These are phyloP conservation scores for Phyllostomus hastatus DNA, from an alignment of 2,113 vertebrate species.

Conservation along the genomic window DNA sequence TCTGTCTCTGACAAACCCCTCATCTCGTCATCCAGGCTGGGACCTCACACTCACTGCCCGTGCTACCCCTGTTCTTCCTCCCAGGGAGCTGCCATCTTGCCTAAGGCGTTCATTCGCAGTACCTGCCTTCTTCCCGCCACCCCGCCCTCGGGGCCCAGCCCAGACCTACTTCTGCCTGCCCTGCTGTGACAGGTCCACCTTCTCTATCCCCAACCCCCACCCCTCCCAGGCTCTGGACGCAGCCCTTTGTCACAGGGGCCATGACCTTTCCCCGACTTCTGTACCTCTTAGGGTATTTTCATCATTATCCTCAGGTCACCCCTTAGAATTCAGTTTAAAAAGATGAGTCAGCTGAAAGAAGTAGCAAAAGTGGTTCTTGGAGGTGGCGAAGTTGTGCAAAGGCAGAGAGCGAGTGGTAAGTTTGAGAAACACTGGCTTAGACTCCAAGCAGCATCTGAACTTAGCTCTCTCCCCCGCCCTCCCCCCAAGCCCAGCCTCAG, in stretches of 20 bases:
- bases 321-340: background rate
- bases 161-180: background rate
- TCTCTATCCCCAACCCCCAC: background rate
- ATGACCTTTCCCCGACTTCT: background rate
- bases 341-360: background rate
- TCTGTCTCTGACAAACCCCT: background rate
- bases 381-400: background rate
- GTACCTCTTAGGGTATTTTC: background rate
- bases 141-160: background rate
- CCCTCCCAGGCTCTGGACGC: background rate
- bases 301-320: background rate
- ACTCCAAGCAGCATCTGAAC: background rate
- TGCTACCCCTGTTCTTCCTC: background rate
- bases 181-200: background rate
- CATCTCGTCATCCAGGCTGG: background rate
- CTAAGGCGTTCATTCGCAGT: background rate
- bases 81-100: background rate
- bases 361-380: background rate
- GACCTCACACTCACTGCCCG: background rate
- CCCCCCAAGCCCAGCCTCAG: background rate
- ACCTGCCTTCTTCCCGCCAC: too few species aligned
- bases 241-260: background rate
- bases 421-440: background rate
- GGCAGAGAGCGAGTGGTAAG: background rate
- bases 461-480: background rate